Evolutionary conservation across 2,797 vertebrate genomes (phyloP).

Genomic region (Schizopygopsis malacanthus): DNA sequence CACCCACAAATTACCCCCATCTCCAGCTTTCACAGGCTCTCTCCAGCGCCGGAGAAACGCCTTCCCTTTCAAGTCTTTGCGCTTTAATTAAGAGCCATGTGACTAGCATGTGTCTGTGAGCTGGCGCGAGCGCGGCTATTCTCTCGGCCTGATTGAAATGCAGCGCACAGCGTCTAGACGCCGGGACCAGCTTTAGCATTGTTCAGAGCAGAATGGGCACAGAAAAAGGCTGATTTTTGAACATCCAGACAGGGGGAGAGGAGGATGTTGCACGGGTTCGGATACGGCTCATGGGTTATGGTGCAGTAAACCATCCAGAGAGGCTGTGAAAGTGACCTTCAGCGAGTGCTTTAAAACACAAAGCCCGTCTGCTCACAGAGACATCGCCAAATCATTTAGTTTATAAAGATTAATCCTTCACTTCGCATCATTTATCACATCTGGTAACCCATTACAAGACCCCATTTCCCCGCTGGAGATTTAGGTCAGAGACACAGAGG

Average conservation of each 20-base stretch:
- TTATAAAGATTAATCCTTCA: conserved; percentile 36
- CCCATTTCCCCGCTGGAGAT: conserved; percentile 51
- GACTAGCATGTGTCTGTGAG: conserved; percentile 52
- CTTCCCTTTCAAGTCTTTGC: conserved; percentile 59
- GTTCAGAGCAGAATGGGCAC: conserved; percentile 61
- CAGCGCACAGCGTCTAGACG: conserved; percentile 63
- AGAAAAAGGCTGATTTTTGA: conserved; percentile 41
- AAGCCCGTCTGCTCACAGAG: conserved; percentile 9
- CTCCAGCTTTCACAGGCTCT: conserved; percentile 38
- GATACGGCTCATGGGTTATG: not conserved
- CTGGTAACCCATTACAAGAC: conserved; percentile 24
- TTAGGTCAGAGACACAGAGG: conserved; percentile 68
- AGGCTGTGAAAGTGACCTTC: conserved; percentile 31
- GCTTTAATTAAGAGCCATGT: conserved; percentile 54
- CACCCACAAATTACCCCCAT: conserved; percentile 53
- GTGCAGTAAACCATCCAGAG: not conserved
- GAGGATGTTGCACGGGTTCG: conserved; percentile 1
- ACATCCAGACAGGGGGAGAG: conserved; percentile 11
- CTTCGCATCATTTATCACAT: conserved; percentile 45
- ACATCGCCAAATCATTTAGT: conserved; percentile 5
- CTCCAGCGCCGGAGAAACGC: conserved; percentile 38
- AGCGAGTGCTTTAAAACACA: not conserved
- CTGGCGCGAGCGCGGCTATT: conserved; percentile 46
- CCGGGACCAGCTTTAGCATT: conserved; percentile 66
- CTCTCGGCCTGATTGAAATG: conserved; percentile 71